Base-by-base conservation (phyloP, 1,140 invertebrate species). In the Oedothorax gibbosus region DNA sequence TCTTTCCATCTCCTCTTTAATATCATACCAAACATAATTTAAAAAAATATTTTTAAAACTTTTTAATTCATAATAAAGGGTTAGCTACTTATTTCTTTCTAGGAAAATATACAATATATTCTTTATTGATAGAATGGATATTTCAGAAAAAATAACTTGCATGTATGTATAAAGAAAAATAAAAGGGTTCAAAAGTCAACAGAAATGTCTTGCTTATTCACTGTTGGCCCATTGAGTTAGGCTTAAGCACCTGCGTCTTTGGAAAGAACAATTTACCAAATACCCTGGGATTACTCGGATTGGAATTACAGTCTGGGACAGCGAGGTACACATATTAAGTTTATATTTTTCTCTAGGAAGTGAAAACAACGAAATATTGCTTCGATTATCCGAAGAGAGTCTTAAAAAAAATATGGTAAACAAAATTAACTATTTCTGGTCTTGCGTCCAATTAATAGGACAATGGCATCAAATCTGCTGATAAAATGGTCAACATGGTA, bases 211-310 rank as follows among this genome's bases (percentile, higher is more conserved):
- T 75, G 68, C 49, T 75, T 75, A 75, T 75, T 75, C 72, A 75
- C 51, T 75, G 72, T 75, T 75, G 21, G 72, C 54, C 72, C 51
- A 75, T 75, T 75, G 54, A 75, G 72, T 75, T 75, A 75, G 72
- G 72, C 72, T 57, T 75, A 75, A 75, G 72, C 72, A 75, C 72
- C 72, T 75, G 72, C 72, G 72, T 75, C 72, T 75, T 75, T 10
- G 72, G 72, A 60, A 71, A 75, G 72, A 75, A 35, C 72, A 75
- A 75, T 75, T 75, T 75, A 75, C 72, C 53, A 75, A 75, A 75
- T 60, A 60, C 54, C 72, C 15, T 57, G 72, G 72, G 72, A 75
- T 75, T 60, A 60, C 54, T 75, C 54, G 20, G 54, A 75, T 75
- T 49, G 72, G 68, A 71, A 35, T 53, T 71, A 53, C 49, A 71